Percentiles rank a stretch among this genome's conserved stretches.
These are phyloP conservation scores for human DNA, from an alignment of 2,113 vertebrate species.

Conservation along the genomic window DNA sequence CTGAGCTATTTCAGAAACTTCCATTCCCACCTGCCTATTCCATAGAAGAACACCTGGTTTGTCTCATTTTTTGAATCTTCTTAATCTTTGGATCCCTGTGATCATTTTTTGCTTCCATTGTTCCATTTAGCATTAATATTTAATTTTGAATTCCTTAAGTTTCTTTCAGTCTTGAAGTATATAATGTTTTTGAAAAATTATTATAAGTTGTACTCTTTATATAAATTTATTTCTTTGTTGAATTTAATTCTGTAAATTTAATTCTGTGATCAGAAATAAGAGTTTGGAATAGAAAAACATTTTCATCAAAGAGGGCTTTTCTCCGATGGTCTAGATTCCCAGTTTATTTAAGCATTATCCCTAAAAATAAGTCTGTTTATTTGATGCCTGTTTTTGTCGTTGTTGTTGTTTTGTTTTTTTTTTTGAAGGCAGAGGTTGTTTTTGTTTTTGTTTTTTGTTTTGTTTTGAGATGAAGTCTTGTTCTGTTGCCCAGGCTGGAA, in stretches of 20 bases:
- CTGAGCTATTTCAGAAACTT: not conserved
- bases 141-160: not conserved
- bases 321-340: rapidly evolving
- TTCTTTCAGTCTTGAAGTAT: not conserved
- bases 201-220: not conserved
- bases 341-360: not conserved
- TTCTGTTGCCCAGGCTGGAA: too few relatives aligned
- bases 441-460: too few relatives aligned
- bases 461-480: too few relatives aligned
- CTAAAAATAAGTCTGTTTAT: not conserved
- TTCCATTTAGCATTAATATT: not conserved
- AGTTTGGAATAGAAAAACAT: not conserved
- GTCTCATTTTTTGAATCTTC: not conserved
- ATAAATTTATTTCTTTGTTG: not conserved
- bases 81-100: not conserved
- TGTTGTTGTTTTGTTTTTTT: too few relatives aligned
- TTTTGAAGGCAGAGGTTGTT: too few relatives aligned
- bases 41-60: not conserved
- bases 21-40: not conserved
- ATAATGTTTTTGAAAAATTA: not conserved
- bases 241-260: not conserved
- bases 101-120: not conserved
- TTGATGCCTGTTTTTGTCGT: not conserved
- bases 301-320: not conserved
- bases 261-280: not conserved